A percentile compares a stretch with the other conserved stretches of the same genome.
These are phyloP conservation scores for Netelia fuscicornis DNA, from an alignment of 2,888 invertebrate genomes.

Conservation along the genomic window DNA sequence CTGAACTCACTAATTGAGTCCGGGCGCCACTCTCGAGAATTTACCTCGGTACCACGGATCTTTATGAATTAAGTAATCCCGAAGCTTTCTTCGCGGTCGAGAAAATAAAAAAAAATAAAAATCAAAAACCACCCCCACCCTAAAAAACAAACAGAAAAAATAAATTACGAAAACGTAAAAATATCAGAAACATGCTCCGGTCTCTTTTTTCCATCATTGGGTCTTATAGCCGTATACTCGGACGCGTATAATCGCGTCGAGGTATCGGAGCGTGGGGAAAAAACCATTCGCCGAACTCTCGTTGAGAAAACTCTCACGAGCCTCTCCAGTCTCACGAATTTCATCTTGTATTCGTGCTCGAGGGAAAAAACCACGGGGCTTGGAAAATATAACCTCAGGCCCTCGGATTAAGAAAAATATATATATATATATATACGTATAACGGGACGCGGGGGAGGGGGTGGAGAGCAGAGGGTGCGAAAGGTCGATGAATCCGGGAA, in stretches of 20 bases:
- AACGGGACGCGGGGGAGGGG: background rate
- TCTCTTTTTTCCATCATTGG: background rate
- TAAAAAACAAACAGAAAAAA: background rate
- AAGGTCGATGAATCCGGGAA: slow-evolving; percentile 1
- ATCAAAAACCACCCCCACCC: no score
- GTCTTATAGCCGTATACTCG: background rate
- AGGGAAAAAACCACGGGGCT: background rate
- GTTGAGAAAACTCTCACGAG: slow-evolving; percentile 45
- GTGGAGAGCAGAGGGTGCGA: background rate
- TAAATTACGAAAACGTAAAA: background rate
- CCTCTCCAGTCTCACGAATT: slow-evolving; percentile 20
- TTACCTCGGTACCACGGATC: slow-evolving; percentile 33
- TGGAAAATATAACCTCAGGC: background rate
- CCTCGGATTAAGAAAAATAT: no score
- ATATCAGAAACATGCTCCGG: slow-evolving; percentile 19
- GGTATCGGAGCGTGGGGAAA: slow-evolving; percentile 36
- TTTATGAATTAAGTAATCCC: slow-evolving; percentile 49
- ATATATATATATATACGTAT: background rate
- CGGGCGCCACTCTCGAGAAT: slow-evolving; percentile 23
- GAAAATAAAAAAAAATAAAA: background rate
- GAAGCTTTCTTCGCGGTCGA: background rate
- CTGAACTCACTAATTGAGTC: slow-evolving; percentile 67
- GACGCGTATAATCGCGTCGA: slow-evolving; percentile 23
- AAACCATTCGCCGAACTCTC: slow-evolving; percentile 43
- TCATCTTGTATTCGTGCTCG: slow-evolving; percentile 35